A percentile compares a stretch with the other conserved stretches of the same genome.
These are phyloP conservation scores for Campoletis raptor DNA, from an alignment of 2,888 invertebrate genomes.

Conservation along the genomic window DNA sequence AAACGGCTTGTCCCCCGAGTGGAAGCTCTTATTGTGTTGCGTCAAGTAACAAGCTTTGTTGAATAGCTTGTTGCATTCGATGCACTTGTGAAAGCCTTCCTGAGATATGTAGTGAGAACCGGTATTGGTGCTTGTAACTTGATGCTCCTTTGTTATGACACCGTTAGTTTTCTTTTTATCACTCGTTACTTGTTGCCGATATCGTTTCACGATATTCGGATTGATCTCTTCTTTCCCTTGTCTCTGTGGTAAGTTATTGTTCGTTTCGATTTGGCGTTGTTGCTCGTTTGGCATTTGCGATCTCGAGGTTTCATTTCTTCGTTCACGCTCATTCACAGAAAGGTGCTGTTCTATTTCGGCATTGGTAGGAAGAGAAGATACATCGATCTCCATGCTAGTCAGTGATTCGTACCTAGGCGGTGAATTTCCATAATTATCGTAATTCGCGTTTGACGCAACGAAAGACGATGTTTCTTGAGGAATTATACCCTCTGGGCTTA, in stretches of 20 bases:
- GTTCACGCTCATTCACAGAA: conserved; percentile 39
- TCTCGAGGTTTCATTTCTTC: conserved; percentile 43
- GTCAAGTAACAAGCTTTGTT: conserved; percentile 95
- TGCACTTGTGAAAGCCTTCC: conserved; percentile 88
- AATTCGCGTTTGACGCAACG: conserved; percentile 79
- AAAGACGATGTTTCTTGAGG: conserved; percentile 84
- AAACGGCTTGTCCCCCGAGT: conserved; percentile 94
- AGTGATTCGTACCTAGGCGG: conserved; percentile 78
- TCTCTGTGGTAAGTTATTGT: conserved; percentile 77
- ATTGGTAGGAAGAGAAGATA: conserved; percentile 69
- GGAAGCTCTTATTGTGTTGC: conserved; percentile 96
- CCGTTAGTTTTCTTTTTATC: conserved; percentile 55
- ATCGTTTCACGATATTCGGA: conserved; percentile 73
- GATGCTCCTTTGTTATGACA: conserved; percentile 76
- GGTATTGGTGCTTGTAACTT: conserved; percentile 78
- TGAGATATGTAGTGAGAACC: conserved; percentile 78
- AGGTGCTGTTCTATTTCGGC: conserved; percentile 69
- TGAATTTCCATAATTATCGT: conserved; percentile 74
- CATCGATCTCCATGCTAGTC: conserved; percentile 69
- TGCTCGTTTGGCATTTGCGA: conserved; percentile 50
- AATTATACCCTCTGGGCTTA: conserved; percentile 87
- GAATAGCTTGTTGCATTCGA: conserved; percentile 93
- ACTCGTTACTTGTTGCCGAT: conserved; percentile 21
- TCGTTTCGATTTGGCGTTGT: conserved; percentile 74
- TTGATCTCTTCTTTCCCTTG: conserved; percentile 77